Base-by-base conservation (phyloP, 1,140 invertebrate genomes). In the Pachyrhynchus sulphureomaculatus region DNA sequence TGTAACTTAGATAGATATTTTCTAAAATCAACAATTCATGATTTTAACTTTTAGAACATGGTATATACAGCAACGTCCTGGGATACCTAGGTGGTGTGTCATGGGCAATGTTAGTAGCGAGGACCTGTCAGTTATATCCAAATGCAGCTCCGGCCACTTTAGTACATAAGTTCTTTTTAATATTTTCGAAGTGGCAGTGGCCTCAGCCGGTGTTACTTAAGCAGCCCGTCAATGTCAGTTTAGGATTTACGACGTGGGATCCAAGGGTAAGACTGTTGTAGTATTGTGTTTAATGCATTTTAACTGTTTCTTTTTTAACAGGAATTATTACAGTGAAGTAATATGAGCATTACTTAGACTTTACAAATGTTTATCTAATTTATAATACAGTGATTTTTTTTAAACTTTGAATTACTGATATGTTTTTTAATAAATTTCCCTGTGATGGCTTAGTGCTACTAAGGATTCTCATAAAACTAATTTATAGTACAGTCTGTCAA, bases 51-150 rank as follows among this genome's bases (percentile, higher is more conserved):
- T 57, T 70, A 93, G 91, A 84, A 70, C 92, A 95, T 79, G 95
- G 96, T 33, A 95, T 99, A 56, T 99, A 99, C 80, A 98, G 95
- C 41, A 99, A 99, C 82, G 92, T 91, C 0, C 79, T 99, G 62
- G 98, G 98, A 17, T 99, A 98, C 76, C 84, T 99, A 42, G 98
- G 98, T 49, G 98, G 98, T 58, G 96, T 99, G 20, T 98, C 95
- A 0, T 99, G 98, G 98, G 97, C 98, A 18, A 99, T 99, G 92
- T 77, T 99, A 23, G 96, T 99, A 0, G 98, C 98, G 0, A 81
- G 97, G 66, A 97, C 95, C 0, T 99, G 97, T 78, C 98, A 99
- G 77, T 80, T 99, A 2, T 99, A 99, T 81, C 98, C 98, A 1
- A 97, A 98, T 81, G 96, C 97, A 0, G 84, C 90, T 42, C 91